Base-by-base conservation (phyloP, 2,888 invertebrate genomes). In the Craniophora ligustri region DNA sequence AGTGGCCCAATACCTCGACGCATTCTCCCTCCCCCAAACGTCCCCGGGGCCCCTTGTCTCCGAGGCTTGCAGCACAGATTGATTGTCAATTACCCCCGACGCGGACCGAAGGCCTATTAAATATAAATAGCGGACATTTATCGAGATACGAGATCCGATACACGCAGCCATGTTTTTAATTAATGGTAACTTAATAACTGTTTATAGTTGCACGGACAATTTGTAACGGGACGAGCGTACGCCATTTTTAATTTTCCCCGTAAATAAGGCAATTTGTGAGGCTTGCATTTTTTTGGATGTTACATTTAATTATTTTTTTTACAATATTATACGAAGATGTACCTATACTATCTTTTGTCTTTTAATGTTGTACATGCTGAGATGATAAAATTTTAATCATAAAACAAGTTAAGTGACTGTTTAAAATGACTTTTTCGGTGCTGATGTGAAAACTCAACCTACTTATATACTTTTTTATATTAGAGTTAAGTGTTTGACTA, bases 11-110 rank as follows among this genome's bases (percentile, higher is more conserved):
- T 55, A 36, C 40, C 32, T 46, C 15, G 39, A 35, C 39, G 16
- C 39, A 41, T 7, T 8, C 21, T 15, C 13, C 23, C 38, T 18
- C 35, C 16, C 40, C 46, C 35, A 50, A 45, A 50, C 31, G 63
- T 41, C 55, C 41, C 47, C 11, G 38, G 35, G 39, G 44, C 46
- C 35, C 53, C 48, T 58, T 34, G 63, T 41, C 55, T 45, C 47
- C 11, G 38, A 38, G 39, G 35, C 49, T 46, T 51, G 46, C 51
- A 53, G 58, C 48, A 62, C 47, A 49, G 80, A 81, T 78, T 75
- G 76, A 78, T 76, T 66, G 78, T 71, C 82, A 81, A 82, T 81
- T 77, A 81, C 71, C n/a, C n/a, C n/a, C 71, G 45, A 39, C 5
- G 30, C 57, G 13, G 28, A 58, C 59, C 55, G 57, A 68, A 74